These are phyloP conservation scores for Cephus runcator DNA, from an alignment of 2,888 invertebrate genomes.

Conservation along the genomic window DNA sequence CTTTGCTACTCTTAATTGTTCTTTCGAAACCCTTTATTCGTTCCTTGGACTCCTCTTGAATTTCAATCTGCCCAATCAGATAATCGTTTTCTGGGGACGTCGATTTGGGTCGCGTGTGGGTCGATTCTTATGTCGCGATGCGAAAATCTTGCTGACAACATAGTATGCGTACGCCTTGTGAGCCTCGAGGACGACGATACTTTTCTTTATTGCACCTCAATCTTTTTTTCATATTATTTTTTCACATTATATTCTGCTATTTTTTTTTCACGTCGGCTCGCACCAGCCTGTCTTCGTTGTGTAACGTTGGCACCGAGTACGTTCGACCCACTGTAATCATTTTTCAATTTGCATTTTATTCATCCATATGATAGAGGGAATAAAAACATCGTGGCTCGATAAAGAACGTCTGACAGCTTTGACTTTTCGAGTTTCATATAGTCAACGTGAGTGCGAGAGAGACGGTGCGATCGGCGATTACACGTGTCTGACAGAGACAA, in stretches of 20 bases:
- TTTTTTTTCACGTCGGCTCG: neutral
- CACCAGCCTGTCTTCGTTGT: neutral
- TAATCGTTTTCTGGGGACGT: neutral
- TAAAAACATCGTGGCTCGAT: neutral
- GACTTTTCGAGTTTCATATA: neutral
- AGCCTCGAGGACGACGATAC: neutral
- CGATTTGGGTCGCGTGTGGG: neutral
- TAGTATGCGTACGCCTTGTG: neutral
- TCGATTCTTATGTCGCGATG: neutral
- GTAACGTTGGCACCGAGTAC: neutral
- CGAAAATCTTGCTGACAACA: neutral
- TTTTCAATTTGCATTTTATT: neutral
- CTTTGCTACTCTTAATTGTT: neutral
- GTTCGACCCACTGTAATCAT: neutral
- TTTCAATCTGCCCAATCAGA: neutral
- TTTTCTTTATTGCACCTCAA: neutral
- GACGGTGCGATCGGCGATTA: neutral
- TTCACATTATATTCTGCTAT: no score
- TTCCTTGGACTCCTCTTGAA: neutral
- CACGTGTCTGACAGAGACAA: neutral
- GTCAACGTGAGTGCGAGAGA: neutral
- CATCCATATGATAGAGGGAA: neutral
- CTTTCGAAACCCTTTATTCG: neutral
- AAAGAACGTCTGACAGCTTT: neutral
- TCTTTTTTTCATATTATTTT: neutral